A percentile compares a stretch with the other conserved stretches of the same genome.
These are phyloP conservation scores for Bombus consobrinus DNA, from an alignment of 1,140 invertebrate genomes.

Conservation along the genomic window DNA sequence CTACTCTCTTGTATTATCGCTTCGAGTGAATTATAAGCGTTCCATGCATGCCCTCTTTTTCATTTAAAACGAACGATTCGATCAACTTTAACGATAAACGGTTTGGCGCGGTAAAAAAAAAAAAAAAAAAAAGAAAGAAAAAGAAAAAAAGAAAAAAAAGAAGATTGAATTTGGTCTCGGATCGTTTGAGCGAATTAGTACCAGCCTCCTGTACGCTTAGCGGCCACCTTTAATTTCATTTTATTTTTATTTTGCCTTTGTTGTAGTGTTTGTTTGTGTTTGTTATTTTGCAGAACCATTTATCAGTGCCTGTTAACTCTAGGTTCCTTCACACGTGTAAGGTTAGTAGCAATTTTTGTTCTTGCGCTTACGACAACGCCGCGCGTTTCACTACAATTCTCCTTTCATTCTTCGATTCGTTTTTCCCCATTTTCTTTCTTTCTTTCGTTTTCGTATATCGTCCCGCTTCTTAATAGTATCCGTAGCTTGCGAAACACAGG, in stretches of 20 bases:
- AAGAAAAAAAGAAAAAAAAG: no score
- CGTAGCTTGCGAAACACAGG: background rate
- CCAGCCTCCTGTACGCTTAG: slow-evolving; percentile 8
- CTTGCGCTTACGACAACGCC: background rate
- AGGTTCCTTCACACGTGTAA: slow-evolving; percentile 91
- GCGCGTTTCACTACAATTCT: background rate
- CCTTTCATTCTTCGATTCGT: background rate
- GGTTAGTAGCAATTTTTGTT: slow-evolving; percentile 84
- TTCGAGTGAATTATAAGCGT: background rate
- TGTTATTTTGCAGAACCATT: slow-evolving; percentile 93
- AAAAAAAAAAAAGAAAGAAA: background rate
- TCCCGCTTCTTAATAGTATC: background rate
- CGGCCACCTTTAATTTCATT: slow-evolving; percentile 52
- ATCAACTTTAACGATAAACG: background rate
- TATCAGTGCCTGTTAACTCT: slow-evolving; percentile 93
- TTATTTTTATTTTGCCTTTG: slow-evolving; percentile 85
- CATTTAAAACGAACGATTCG: background rate
- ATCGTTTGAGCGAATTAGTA: background rate
- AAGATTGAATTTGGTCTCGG: background rate
- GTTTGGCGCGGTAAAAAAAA: background rate
- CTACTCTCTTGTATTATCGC: no score
- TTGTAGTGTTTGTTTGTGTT: slow-evolving; percentile 85
- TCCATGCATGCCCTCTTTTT: background rate
- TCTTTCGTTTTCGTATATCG: slow-evolving; percentile 13
- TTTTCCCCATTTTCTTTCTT: background rate